Conservation (phyloP, 2,888 invertebrate species). For the Heliconius ethilla region DNA sequence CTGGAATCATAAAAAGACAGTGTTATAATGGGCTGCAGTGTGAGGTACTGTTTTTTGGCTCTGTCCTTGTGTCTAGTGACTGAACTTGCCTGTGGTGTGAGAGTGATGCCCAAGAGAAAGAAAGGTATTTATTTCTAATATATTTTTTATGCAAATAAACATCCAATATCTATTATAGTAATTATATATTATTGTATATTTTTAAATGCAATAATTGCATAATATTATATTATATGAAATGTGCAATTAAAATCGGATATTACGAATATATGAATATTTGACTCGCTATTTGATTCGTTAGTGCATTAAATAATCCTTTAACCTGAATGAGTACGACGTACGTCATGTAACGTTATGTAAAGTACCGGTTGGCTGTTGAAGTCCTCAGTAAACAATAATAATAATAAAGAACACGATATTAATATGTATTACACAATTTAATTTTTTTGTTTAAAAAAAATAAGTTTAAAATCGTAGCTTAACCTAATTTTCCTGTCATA, state of each 20-base stretch:
- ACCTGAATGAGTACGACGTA: constrained; percentile 40
- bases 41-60: constrained; percentile 77
- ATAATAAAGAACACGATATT: not conserved
- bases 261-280: constrained; percentile 14
- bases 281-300: constrained; percentile 21
- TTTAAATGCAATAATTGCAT: constrained; percentile 10
- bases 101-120: constrained; percentile 80
- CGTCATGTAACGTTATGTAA: constrained; percentile 28
- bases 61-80: constrained; percentile 78
- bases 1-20: constrained; percentile 54
- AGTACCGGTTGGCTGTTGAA: constrained; percentile 33
- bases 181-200: not conserved
- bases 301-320: constrained; percentile 42
- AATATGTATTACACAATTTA: no score
- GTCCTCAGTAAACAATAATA: constrained; percentile 29
- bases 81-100: constrained; percentile 79
- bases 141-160: not conserved
- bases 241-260: constrained; percentile 17
- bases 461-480: not conserved
- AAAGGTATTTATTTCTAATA: constrained; percentile 73
- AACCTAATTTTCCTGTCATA: not conserved
- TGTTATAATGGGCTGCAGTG: constrained; percentile 78
- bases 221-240: constrained; percentile 5
- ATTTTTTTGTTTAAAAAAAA: no score
- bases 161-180: not conserved